Percentiles rank a stretch among this genome's conserved stretches.
Evolutionary conservation across 1,140 invertebrate genomes (phyloP).

Genomic region (Calliopsis andreniformis): DNA sequence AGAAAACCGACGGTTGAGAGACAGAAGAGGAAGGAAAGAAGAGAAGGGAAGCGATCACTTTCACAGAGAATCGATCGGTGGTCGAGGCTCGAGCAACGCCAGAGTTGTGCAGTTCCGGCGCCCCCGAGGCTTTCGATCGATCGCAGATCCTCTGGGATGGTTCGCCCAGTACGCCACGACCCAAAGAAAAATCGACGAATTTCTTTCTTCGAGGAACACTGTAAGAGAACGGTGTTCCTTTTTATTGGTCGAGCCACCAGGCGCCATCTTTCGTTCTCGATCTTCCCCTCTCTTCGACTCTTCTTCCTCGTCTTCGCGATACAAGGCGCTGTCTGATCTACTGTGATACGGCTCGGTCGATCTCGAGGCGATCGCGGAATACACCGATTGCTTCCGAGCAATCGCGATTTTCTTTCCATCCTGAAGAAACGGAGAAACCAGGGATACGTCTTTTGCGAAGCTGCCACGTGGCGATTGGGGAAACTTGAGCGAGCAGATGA

Average conservation of each 20-base stretch:
- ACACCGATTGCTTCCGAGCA: conserved; percentile 21
- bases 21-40: background rate
- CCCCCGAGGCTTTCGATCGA: conserved; percentile 13
- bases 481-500: too few relatives aligned
- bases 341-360: conserved; percentile 74
- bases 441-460: too few relatives aligned
- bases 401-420: too few relatives aligned
- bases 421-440: too few relatives aligned
- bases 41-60: background rate
- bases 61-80: background rate
- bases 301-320: conserved; percentile 52
- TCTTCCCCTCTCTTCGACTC: conserved; percentile 32
- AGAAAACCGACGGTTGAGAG: background rate
- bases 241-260: background rate
- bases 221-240: background rate
- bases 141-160: too few relatives aligned
- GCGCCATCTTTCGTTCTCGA: background rate
- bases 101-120: conserved; percentile 15
- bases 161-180: too few relatives aligned
- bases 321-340: conserved; percentile 74
- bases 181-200: conserved; percentile 12
- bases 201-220: conserved; percentile 21
- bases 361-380: background rate
- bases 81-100: background rate
- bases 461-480: too few relatives aligned